phyloP scores from a whole-genome alignment of 2,113 vertebrate genomes.

The Takifugu flavidus region DNA sequence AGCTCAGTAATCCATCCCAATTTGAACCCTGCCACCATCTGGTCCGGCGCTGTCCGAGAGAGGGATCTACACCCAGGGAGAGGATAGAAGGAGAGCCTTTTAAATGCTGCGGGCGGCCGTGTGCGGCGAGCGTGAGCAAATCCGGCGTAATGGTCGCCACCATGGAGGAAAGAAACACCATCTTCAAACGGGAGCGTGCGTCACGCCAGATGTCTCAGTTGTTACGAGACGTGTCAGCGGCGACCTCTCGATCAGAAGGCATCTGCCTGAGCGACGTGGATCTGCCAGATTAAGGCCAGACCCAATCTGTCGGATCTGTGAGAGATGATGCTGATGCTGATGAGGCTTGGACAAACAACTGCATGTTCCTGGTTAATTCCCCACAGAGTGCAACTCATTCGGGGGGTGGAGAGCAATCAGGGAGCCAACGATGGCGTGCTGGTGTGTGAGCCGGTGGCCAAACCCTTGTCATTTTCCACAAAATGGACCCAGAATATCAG shows the following conservation, averaged over 20 bases:
- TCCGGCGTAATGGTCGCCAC: constrained; percentile 7
- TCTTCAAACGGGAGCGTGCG: constrained; percentile 24
- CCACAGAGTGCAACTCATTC: constrained; percentile 11
- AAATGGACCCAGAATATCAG: too few relatives aligned
- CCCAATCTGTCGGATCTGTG: constrained; percentile 63
- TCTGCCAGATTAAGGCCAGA: constrained; percentile 58
- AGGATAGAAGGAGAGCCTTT: constrained; percentile 1
- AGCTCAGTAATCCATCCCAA: constrained; percentile 65
- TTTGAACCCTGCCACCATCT: constrained; percentile 57
- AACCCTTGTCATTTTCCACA: too few relatives aligned
- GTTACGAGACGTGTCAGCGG: constrained; percentile 46
- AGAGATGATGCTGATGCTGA: constrained; percentile 23
- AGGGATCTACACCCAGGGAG: constrained; percentile 19
- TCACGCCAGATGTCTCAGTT: constrained; percentile 59
- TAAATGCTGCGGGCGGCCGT: constrained; percentile 2
- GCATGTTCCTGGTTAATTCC: neutral
- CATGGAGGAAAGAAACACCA: constrained; percentile 1
- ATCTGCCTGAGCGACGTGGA: constrained; percentile 56
- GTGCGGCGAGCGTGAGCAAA: neutral
- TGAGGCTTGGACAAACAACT: constrained; percentile 44
- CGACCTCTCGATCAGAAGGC: constrained; percentile 52
- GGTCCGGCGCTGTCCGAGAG: constrained; percentile 40
- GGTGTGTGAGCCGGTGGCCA: too few relatives aligned
- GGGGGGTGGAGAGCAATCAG: constrained; percentile 7
- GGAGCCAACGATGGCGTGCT: too few relatives aligned